phyloP scores from a whole-genome alignment of 2,888 invertebrate genomes.

The Mythimna ferrago region DNA sequence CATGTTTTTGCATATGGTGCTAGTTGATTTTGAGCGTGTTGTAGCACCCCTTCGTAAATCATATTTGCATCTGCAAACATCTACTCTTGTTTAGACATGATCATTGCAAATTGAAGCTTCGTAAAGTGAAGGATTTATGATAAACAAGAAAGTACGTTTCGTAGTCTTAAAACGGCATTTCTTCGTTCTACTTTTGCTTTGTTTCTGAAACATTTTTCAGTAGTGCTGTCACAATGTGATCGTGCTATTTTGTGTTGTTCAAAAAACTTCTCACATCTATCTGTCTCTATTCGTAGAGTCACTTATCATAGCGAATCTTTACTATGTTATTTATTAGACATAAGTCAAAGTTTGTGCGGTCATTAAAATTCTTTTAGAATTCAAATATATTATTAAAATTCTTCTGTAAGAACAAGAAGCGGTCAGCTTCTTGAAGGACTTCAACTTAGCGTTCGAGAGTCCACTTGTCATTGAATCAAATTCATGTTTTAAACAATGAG shows the following conservation, averaged over 20 bases:
- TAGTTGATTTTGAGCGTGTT: constrained; percentile 29
- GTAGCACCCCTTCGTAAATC: constrained; percentile 10
- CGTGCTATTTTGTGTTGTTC: neutral
- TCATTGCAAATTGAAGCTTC: neutral
- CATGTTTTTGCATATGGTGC: constrained; percentile 17
- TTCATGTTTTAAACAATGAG: constrained; percentile 41
- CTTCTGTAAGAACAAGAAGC: constrained; percentile 14
- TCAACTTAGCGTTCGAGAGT: constrained; percentile 28
- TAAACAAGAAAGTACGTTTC: neutral
- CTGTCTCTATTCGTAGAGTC: constrained; percentile 6
- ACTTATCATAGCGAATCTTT: constrained; percentile 2
- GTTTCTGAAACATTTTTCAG: neutral
- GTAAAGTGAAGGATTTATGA: neutral
- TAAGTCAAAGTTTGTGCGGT: constrained; percentile 16
- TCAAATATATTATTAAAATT: constrained; percentile 47
- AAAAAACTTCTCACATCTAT: constrained; percentile 2
- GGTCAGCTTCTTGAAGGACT: constrained; percentile 45
- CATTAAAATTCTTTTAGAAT: constrained; percentile 48
- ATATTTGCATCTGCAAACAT: constrained; percentile 12
- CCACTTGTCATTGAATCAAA: constrained; percentile 35
- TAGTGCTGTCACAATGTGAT: neutral
- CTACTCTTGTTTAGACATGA: constrained; percentile 11
- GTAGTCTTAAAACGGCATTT: neutral
- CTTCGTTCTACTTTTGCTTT: neutral
- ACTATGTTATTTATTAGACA: constrained; percentile 25